Base-by-base conservation (phyloP, 2,888 invertebrate genomes). In the Cacoxenus indagator region DNA sequence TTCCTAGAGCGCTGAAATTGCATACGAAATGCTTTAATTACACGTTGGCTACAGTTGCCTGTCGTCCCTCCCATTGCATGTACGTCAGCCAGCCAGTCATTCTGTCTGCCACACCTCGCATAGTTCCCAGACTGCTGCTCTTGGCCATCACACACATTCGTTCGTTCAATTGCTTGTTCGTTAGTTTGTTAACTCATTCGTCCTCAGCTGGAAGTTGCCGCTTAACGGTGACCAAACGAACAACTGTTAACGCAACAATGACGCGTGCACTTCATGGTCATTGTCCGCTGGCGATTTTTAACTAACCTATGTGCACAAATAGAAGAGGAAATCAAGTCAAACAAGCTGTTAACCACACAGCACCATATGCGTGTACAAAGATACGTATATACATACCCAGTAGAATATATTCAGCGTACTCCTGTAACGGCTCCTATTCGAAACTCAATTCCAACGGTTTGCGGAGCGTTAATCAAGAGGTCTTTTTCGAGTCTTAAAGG, bases 231-330 rank as follows among this genome's bases (percentile, higher is more conserved):
- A 67, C 65, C 68, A 55, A 70, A 71, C 61, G 67, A 64, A 64
- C 27, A 67, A 64, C 66, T 45, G 64, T 6, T 51, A 59, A 26
- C 43, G 45, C 2, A 59, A 72, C 51, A 46, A 68, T 17, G 62
- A 66, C 70, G 68, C 62, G 67, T 94, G 98, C 89, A 99, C 99
- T 91, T 99, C 99, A 92, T 99, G 87, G 98, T 99, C 78, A 86
- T 79, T 79, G 72, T 70, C 73, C 71, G 73, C 70, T 71, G 74
- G 74, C 73, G 68, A 46, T 67, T 65, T 67, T 54, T 27, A 59
- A 59, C 48, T 72, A 65, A 68, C 55, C 55, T 67, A 57, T n/a
- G n/a, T n/a, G n/a, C n/a, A n/a, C n/a, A n/a, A n/a, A n/a, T n/a
- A n/a, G n/a, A n/a, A n/a, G n/a, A n/a, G n/a, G n/a, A n/a, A n/a